These are phyloP conservation scores for Samia ricini DNA, from an alignment of 1,140 invertebrate species.

Conservation along the genomic window DNA sequence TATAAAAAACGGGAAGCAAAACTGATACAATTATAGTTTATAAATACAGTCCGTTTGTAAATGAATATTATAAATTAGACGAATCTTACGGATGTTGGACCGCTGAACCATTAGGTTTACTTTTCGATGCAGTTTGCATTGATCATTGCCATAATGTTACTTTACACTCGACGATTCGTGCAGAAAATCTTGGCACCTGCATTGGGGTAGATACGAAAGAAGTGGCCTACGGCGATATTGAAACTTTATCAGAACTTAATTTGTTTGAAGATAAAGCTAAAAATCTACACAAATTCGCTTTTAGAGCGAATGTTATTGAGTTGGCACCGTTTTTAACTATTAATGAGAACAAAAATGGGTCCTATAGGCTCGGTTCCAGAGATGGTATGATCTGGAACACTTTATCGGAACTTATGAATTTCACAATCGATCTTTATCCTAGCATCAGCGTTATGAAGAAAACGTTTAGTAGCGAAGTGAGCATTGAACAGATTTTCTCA, in stretches of 20 bases:
- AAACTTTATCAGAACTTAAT: constrained; percentile 24
- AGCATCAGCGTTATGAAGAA: constrained; percentile 36
- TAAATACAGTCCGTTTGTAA: constrained; percentile 48
- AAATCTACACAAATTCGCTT: constrained; percentile 51
- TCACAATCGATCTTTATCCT: constrained; percentile 49
- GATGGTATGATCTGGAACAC: constrained; percentile 64
- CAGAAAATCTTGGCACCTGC: constrained; percentile 56
- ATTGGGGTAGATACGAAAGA: constrained; percentile 45
- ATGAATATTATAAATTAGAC: constrained; percentile 39
- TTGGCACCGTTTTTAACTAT: constrained; percentile 60
- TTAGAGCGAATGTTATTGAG: constrained; percentile 42
- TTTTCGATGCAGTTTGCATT: constrained; percentile 49
- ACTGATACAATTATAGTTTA: constrained; percentile 33
- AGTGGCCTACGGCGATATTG: constrained; percentile 29
- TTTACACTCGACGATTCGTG: constrained; percentile 44
- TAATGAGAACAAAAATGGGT: constrained; percentile 34
- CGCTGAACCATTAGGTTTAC: constrained; percentile 42
- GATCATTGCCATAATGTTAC: constrained; percentile 51
- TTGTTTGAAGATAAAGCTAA: constrained; percentile 57
- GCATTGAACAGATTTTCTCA: constrained; percentile 50
- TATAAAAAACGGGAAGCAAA: constrained; percentile 41
- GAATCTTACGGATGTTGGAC: constrained; percentile 55
- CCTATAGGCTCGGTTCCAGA: constrained; percentile 37
- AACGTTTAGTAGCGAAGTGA: constrained; percentile 50
- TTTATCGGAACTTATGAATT: constrained; percentile 54